Conservation (phyloP, 2,797 vertebrate genomes). For the Numenius phaeopus region DNA sequence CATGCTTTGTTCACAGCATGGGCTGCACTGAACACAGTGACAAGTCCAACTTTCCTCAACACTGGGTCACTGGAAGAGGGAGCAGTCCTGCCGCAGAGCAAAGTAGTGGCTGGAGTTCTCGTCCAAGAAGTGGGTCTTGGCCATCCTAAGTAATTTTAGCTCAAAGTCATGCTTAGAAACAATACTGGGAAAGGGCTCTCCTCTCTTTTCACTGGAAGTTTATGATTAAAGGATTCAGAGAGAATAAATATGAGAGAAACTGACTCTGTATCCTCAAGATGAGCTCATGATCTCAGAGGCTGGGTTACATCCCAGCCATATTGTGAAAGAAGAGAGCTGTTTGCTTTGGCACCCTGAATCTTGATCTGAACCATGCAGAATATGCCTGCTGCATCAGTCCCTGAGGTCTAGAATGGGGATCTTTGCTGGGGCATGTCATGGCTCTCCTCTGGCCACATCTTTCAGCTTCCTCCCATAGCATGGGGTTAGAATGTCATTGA, state of each 20-base stretch:
- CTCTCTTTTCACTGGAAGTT: background rate
- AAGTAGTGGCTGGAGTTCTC: background rate
- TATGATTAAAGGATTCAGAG: background rate
- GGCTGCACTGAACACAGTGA: background rate
- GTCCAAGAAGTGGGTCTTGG: background rate
- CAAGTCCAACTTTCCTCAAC: background rate
- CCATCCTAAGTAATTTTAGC: background rate
- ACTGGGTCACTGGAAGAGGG: background rate
- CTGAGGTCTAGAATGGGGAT: background rate
- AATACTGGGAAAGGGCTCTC: background rate
- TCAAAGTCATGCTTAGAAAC: background rate
- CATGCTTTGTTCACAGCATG: fast-evolving
- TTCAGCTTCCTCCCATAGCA: background rate
- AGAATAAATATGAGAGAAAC: background rate
- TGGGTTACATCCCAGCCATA: fast-evolving
- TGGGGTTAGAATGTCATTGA: background rate
- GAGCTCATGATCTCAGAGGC: background rate
- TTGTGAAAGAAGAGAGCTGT: background rate
- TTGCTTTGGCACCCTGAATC: background rate
- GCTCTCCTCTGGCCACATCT: background rate
- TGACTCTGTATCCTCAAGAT: background rate
- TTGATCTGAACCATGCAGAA: background rate
- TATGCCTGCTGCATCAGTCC: background rate
- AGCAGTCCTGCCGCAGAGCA: background rate
- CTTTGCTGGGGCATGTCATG: background rate